Conservation (phyloP, 2,113 vertebrate genomes). For the Oceanites oceanicus region DNA sequence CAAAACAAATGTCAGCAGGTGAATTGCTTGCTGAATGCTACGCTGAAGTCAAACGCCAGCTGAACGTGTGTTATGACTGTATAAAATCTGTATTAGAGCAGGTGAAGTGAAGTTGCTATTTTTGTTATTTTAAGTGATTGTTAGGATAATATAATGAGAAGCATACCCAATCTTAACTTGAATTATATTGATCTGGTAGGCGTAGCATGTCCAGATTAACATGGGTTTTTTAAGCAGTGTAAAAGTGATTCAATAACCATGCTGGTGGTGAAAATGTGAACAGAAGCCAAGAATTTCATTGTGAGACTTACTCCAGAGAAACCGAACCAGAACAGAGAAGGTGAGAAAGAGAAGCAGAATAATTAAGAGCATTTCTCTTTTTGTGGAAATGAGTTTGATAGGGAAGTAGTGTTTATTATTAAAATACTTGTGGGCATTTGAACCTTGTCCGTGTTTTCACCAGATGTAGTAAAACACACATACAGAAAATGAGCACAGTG, state of each 20-base stretch:
- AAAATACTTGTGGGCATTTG: neutral
- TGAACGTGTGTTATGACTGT: neutral
- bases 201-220: conserved; percentile 42
- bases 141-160: conserved; percentile 4
- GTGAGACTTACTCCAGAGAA: neutral
- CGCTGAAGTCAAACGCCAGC: conserved; percentile 4
- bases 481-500: neutral
- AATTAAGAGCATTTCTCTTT: neutral
- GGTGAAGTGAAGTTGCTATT: conserved; percentile 60
- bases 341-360: neutral
- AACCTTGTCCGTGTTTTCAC: neutral
- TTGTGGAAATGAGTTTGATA: neutral
- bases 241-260: conserved; percentile 29
- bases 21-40: conserved; percentile 35
- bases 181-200: conserved; percentile 48
- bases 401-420: neutral
- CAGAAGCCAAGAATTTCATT: conserved; percentile 36
- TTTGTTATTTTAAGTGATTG: conserved; percentile 55
- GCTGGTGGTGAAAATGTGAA: conserved; percentile 34
- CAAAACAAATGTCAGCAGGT: conserved; percentile 39
- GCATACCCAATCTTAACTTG: conserved; percentile 22
- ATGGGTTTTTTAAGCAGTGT: conserved; percentile 39
- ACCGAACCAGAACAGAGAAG: neutral
- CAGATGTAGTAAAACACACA: neutral
- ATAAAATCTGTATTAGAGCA: conserved; percentile 26